phyloP scores from a whole-genome alignment of 1,140 invertebrate species.

The Mycetomoellerius zeteki region DNA sequence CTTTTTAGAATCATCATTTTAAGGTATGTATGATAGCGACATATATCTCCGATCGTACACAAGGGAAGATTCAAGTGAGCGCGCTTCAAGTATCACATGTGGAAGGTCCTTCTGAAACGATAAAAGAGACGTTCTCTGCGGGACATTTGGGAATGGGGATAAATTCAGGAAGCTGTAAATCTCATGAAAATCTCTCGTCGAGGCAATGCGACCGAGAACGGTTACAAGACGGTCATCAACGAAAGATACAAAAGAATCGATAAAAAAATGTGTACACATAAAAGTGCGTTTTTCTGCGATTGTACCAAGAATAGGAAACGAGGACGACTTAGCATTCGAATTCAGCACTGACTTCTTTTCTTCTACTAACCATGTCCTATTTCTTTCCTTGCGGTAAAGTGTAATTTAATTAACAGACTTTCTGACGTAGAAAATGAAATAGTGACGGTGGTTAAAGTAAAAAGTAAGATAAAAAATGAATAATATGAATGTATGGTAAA shows the following conservation, averaged over 20 bases:
- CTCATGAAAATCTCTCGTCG: conserved; percentile 60
- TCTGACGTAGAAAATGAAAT: background rate
- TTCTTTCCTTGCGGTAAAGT: background rate
- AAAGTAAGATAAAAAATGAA: conserved; percentile 21
- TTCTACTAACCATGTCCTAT: background rate
- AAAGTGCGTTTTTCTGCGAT: conserved; percentile 21
- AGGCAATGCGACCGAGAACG: conserved; percentile 13
- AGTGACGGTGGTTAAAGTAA: background rate
- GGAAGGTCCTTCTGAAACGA: conserved; percentile 55
- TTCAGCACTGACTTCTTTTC: background rate
- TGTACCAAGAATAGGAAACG: background rate
- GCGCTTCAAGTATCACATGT: conserved; percentile 24
- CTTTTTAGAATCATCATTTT: background rate
- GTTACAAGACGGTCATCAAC: conserved; percentile 1
- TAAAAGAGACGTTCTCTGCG: conserved; percentile 60
- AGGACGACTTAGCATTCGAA: background rate
- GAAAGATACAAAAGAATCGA: background rate
- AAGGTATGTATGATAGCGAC: background rate
- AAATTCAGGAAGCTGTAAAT: conserved; percentile 71
- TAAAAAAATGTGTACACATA: conserved; percentile 21
- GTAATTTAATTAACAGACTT: conserved; percentile 38
- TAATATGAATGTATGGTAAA: background rate
- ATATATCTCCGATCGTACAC: conserved; percentile 43
- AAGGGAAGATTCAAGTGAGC: background rate
- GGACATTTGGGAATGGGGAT: conserved; percentile 54